These are phyloP conservation scores for Anastrepha ludens DNA, from an alignment of 1,140 invertebrate genomes.

Conservation along the genomic window DNA sequence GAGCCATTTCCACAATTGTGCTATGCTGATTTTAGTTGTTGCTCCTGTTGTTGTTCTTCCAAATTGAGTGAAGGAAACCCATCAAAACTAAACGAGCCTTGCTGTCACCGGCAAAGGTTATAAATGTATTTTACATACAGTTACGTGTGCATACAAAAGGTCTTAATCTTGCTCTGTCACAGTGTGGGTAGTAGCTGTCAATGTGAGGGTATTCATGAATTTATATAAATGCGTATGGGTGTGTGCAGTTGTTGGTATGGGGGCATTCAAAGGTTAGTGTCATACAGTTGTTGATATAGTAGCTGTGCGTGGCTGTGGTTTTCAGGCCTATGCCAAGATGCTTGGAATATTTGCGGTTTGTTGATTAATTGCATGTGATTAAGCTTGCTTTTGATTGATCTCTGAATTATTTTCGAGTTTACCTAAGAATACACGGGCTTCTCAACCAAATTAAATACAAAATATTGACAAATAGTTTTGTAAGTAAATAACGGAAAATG, in stretches of 20 bases:
- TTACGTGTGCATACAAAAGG: not conserved
- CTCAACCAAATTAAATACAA: too few species aligned
- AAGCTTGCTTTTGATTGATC: not conserved
- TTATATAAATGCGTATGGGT: not conserved
- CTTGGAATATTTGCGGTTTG: conserved; percentile 26
- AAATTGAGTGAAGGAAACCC: conserved; percentile 4
- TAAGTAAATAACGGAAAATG: too few species aligned
- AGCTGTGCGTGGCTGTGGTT: not conserved
- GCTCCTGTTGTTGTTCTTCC: not conserved
- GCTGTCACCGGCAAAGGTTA: not conserved
- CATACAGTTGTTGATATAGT: not conserved
- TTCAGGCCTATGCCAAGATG: not conserved
- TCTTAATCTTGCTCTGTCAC: conserved; percentile 1
- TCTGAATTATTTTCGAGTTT: not conserved
- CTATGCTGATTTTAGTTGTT: not conserved
- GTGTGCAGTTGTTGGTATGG: not conserved
- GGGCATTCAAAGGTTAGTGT: conserved; percentile 18
- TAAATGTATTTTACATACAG: not conserved
- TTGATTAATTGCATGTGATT: not conserved
- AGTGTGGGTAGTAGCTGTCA: not conserved
- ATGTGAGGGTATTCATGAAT: not conserved
- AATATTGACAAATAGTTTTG: not conserved
- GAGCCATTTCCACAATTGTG: not conserved
- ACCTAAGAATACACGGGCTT: not conserved
- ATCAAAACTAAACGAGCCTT: conserved; percentile 35